Evolutionary conservation across 2,113 vertebrate species (phyloP), one percentile per base, ranked within the genome.

Genomic region (Perccottus glenii): DNA sequence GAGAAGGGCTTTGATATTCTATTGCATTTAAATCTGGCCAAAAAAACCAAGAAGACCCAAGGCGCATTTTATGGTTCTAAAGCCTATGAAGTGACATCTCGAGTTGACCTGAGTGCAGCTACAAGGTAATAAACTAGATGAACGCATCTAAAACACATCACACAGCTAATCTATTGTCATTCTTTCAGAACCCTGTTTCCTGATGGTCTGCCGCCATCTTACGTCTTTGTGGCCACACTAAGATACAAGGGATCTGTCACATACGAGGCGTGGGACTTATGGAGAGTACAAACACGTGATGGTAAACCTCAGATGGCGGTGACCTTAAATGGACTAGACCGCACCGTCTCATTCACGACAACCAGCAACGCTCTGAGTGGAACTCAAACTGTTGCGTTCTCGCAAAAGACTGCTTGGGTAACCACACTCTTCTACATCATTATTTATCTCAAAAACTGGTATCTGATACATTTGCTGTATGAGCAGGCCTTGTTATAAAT

Each of bases 1-100:
- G 97, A 98, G 85, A 99, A 99, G 70, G 97, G 97, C 57, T 99
- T 99, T 91, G 97, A 99, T 85, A 93, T 99, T 73, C 94, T 99
- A 60, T 38, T 95, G 55, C 94, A 96, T 83, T 87, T 99, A 83
- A 94, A 95, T 88, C 88, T 99, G 82, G 95, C 94, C 74, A 96
- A 96, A 89, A 99, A 98, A 77, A 88, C 94, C 63, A 96, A 96
- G 79, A 94, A 91, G 89, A 94, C 94, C 70, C 90, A 94, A 68
- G 96, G 97, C 67, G 85, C 94, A 14, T 92, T 83, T 73, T 92
- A 87, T 35, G 94, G 93, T 77, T 90, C 88, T n/a, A 97, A 93
- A 88, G 96, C 96, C 77, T 99, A 95, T 84, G 94, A 96, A 90
- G 90, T 99, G 77, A 96, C 94, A 4, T 83, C 94, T 58, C 90